Percentiles rank a stretch among this genome's conserved stretches.
phyloP scores from a whole-genome alignment of 2,888 invertebrate species.

The Sisyra nigra region DNA sequence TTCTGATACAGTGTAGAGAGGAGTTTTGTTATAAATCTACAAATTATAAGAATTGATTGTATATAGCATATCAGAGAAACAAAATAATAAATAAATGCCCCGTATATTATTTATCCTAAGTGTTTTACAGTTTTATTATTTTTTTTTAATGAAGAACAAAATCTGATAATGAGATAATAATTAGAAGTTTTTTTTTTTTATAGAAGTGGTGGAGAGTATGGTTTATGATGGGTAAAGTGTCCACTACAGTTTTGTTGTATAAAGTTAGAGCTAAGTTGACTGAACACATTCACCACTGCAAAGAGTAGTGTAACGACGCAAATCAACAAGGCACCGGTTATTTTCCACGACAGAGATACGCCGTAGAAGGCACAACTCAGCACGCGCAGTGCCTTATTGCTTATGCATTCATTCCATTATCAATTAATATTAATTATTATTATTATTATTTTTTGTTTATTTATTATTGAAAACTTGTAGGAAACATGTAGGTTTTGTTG shows the following conservation, averaged over 20 bases:
- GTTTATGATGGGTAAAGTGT: conserved; percentile 5
- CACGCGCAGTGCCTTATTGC: conserved; percentile 1
- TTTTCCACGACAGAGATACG: neutral
- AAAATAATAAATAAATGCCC: no score
- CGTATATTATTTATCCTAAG: no score
- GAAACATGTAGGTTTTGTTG: conserved; percentile 9
- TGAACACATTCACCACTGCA: conserved; percentile 21
- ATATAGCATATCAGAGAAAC: no score
- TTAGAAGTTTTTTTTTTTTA: neutral
- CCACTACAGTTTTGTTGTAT: conserved; percentile 10
- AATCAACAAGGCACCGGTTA: neutral
- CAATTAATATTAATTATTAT: conserved; percentile 2
- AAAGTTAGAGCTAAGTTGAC: conserved; percentile 10
- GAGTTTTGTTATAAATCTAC: no score
- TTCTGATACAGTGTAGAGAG: no score
- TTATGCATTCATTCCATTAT: conserved; percentile 2
- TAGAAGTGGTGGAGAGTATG: neutral
- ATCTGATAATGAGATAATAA: conserved; percentile 1
- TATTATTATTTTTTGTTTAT: conserved; percentile 3
- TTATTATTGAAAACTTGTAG: conserved; percentile 10
- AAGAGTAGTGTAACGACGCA: conserved; percentile 1
- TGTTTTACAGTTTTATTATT: no score
- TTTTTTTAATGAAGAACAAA: neutral
- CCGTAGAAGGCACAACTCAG: neutral
- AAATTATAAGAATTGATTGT: no score